phyloP scores from a whole-genome alignment of 2,113 vertebrate species.

The Turnix velox region DNA sequence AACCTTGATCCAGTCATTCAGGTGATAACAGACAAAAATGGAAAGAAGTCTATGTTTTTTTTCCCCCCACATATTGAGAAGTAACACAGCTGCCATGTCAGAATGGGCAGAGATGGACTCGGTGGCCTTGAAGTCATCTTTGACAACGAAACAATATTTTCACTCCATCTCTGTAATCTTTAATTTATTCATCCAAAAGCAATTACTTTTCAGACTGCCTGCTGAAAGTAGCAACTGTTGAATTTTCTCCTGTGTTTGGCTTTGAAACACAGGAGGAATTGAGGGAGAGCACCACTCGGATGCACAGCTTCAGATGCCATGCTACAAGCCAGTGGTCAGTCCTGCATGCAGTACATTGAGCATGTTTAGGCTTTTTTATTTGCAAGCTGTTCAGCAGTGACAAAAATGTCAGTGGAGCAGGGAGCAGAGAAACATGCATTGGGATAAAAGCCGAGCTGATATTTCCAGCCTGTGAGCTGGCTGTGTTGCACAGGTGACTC shows the following conservation, averaged over 20 bases:
- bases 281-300: not conserved
- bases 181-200: not conserved
- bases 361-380: not conserved
- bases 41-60: not conserved
- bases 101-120: not conserved
- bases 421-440: not conserved
- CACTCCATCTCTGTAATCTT: not conserved
- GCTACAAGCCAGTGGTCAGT: not conserved
- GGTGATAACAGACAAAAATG: constrained; percentile 9
- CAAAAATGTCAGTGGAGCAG: not conserved
- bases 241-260: not conserved
- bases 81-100: not conserved
- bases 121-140: not conserved
- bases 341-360: fast-evolving
- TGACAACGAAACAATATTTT: not conserved
- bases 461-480: not conserved
- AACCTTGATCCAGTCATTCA: constrained; percentile 32
- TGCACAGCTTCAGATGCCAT: not conserved
- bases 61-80: fast-evolving
- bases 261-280: not conserved
- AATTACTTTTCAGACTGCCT: not conserved
- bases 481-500: not conserved
- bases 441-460: not conserved
- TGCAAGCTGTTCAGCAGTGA: not conserved
- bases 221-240: not conserved